Evolutionary conservation across 1,140 invertebrate species (phyloP), one percentile per base, ranked within the genome.

Genomic region (Tetramorium alpestre): DNA sequence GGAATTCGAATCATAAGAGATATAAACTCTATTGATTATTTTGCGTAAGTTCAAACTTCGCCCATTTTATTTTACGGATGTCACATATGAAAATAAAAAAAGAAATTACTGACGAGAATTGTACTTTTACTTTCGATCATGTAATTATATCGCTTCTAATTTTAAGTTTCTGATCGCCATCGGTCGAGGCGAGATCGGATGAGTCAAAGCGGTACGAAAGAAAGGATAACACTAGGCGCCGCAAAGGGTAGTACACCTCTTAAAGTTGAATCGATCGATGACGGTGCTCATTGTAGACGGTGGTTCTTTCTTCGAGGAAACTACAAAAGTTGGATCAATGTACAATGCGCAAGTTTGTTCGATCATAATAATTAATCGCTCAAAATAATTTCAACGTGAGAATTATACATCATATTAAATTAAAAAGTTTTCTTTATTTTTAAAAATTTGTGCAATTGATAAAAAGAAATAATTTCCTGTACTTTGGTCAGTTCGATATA

Each of bases 241-340:
- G 41, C 51, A 77, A 60, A 41, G 78, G 51, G 60, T 76, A 88
- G 49, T 47, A 47, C 54, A 65, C 8, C 54, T 58, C 16, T 86
- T 28, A 44, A 62, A 60, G 44, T 69, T 85, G 87, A 89, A 88
- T 85, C 80, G 88, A 88, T 89, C 87, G 87, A 65, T n/a, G 64
- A 22, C 49, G 28, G 41, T 28, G 49, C 51, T 49, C 28, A 67
- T 75, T 72, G 70, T 78, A 85, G 81, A 81, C 54, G 77, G 28
- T 86, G 44, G 73, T 49, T 28, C 28, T 85, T 77, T 88, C 47
- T 84, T 89, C 54, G 80, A 89, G 65, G 88, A 89, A 89, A 78
- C 41, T 73, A 65, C 44, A 18, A 7, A 67, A 65, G 22, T 78
- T 41, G 41, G 28, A 77, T 49, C 54, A 44, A 2, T 11, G 72